Base-by-base conservation (phyloP, 2,888 invertebrate species). In the Pterostichus madidus region DNA sequence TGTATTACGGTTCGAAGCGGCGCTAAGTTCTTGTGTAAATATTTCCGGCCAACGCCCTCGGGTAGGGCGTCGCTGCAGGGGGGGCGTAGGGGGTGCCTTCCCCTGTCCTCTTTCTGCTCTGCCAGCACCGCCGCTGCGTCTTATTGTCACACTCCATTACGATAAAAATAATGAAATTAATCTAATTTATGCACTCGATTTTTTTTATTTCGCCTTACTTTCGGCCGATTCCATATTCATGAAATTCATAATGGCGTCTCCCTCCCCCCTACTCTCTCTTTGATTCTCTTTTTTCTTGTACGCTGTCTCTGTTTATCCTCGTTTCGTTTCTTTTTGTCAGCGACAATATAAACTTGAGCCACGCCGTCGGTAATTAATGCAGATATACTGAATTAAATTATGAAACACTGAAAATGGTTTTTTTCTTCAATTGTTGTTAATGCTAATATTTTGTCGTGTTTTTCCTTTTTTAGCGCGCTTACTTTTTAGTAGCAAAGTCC, bases 1-100 rank as follows among this genome's bases (percentile, higher is more conserved):
- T 75, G 82, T 80, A 71, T 79, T 79, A 79, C 64, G 64, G 78
- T 73, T 61, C 76, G 82, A 61, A 61, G 32, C 76, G 68, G 64
- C 73, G 76, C 76, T 75, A 82, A 82, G 82, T 82, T 82, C 82
- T 82, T 82, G 82, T 82, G 82, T 87, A 88, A 88, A 88, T 87
- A 86, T 87, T 85, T 85, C 85, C 84, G 83, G 82, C 84, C 84
- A 85, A 84, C 85, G 85, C 84, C 85, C 85, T 84, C 84, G 84
- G 84, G 68, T 10, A 24, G 32, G 84, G 85, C 84, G 68, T 15
- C 64, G 32, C 64, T 15, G 52, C 52, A 52, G 52, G 52, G 52
- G 4, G 39, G 8, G 24, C 85, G 85, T 81, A 44, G 71, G 59
- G 59, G 76, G 76, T 85, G 80, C 84, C 84, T 80, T 71, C 83